Percentiles rank a stretch among this genome's conserved stretches.
These are phyloP conservation scores for Decapterus maruadsi DNA, from an alignment of 2,797 vertebrate genomes.

Conservation along the genomic window DNA sequence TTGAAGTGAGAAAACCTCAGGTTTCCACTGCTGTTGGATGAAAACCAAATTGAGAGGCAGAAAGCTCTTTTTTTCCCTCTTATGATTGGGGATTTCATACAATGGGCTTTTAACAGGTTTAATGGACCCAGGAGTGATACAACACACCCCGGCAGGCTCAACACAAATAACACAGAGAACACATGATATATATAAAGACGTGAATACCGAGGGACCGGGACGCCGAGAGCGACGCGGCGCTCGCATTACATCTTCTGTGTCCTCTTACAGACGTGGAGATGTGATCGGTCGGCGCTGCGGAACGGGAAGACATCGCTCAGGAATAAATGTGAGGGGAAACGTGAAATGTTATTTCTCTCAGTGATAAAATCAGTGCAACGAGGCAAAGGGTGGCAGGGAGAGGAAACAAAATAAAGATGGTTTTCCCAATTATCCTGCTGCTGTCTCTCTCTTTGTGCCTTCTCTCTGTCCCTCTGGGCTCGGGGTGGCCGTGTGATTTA, in stretches of 20 bases:
- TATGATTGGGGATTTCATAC: slow-evolving; percentile 66
- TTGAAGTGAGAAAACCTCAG: slow-evolving; percentile 55
- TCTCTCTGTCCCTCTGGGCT: slow-evolving; percentile 71
- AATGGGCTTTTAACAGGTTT: slow-evolving; percentile 72
- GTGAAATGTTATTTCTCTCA: slow-evolving; percentile 40
- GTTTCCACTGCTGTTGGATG: slow-evolving; percentile 57
- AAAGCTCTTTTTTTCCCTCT: not conserved
- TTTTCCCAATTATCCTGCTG: slow-evolving; percentile 66
- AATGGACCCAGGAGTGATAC: slow-evolving; percentile 65
- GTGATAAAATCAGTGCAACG: slow-evolving; percentile 33
- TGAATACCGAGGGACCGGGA: slow-evolving; percentile 9
- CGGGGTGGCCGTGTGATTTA: slow-evolving; percentile 78
- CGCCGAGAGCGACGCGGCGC: not conserved
- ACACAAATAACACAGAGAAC: slow-evolving; percentile 43
- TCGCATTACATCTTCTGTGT: slow-evolving; percentile 12
- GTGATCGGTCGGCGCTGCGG: slow-evolving; percentile 2
- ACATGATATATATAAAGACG: slow-evolving; percentile 3
- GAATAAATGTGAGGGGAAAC: slow-evolving; percentile 28
- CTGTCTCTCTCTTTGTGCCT: slow-evolving; percentile 37
- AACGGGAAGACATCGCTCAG: slow-evolving; percentile 12
- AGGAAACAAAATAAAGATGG: slow-evolving; percentile 69
- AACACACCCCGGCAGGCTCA: slow-evolving; percentile 43
- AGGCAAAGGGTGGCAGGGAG: slow-evolving; percentile 18
- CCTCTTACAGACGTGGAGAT: slow-evolving; percentile 28
- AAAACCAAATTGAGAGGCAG: slow-evolving; percentile 58